These are phyloP conservation scores for Cenopis cana DNA, from an alignment of 2,888 invertebrate genomes.

Conservation along the genomic window DNA sequence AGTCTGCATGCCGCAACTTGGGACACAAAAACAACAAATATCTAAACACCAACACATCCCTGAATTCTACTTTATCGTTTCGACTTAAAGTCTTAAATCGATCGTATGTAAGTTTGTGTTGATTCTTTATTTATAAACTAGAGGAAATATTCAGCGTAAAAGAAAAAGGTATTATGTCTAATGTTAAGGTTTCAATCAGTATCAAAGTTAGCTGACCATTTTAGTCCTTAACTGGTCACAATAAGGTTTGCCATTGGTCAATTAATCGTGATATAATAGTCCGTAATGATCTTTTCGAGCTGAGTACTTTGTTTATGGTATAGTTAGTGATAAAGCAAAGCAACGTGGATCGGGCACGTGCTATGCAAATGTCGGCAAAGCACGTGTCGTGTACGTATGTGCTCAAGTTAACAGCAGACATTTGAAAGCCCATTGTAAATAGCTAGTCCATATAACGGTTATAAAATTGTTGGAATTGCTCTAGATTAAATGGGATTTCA, in stretches of 20 bases:
- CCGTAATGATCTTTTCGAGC: neutral
- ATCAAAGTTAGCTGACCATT: no score
- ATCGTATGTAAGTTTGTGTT: neutral
- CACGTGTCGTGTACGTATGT: constrained; percentile 28
- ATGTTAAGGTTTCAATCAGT: no score
- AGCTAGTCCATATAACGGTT: neutral
- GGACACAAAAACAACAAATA: neutral
- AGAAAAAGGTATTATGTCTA: neutral
- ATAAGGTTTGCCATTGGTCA: no score
- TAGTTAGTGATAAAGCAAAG: constrained; percentile 4
- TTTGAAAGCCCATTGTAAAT: neutral
- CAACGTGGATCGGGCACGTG: constrained; percentile 20
- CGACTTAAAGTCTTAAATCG: neutral
- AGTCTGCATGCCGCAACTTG: neutral
- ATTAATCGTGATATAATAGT: no score
- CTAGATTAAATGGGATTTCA: no score
- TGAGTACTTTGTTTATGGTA: neutral
- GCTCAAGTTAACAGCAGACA: neutral
- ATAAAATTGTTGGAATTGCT: neutral
- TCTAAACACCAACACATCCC: neutral
- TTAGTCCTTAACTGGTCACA: no score
- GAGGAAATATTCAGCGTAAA: neutral
- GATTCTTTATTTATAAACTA: neutral
- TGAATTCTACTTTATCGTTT: neutral
- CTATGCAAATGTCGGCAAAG: neutral